These are phyloP conservation scores for Furcula furcula DNA, from an alignment of 2,888 invertebrate species.

Conservation along the genomic window DNA sequence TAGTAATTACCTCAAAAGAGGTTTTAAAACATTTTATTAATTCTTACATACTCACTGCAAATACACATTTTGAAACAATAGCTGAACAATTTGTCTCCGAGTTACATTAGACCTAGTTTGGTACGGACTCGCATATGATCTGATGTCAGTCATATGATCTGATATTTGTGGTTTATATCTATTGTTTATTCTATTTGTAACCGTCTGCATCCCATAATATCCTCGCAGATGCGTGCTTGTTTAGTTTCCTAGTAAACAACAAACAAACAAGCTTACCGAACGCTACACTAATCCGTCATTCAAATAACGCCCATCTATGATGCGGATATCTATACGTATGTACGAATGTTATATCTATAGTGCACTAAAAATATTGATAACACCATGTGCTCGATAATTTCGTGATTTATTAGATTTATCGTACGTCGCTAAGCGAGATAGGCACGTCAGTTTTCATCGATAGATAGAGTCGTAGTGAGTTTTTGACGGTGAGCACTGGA, in stretches of 20 bases:
- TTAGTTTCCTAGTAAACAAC: conserved; percentile 10
- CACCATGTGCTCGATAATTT: not conserved
- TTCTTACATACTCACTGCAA: too few relatives aligned
- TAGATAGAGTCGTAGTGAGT: conserved; percentile 7
- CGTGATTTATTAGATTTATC: not conserved
- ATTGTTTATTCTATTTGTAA: conserved; percentile 10
- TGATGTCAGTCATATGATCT: conserved; percentile 9
- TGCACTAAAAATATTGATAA: not conserved
- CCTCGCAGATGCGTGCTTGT: too few relatives aligned
- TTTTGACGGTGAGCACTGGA: conserved; percentile 14
- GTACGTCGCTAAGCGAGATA: conserved; percentile 1
- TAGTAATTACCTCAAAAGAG: too few relatives aligned
- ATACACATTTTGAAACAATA: too few relatives aligned
- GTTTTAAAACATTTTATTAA: too few relatives aligned
- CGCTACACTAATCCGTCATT: too few relatives aligned
- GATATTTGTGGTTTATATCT: conserved; percentile 5
- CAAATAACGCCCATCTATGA: too few relatives aligned
- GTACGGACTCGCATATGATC: conserved; percentile 3
- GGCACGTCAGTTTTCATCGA: not conserved
- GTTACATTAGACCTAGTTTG: not conserved
- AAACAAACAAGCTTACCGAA: too few relatives aligned
- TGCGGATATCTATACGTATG: too few relatives aligned
- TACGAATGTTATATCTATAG: too few relatives aligned
- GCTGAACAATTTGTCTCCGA: too few relatives aligned
- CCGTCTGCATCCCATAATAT: conserved; percentile 5